phyloP scores from a whole-genome alignment of 2,797 vertebrate genomes.

The Tolypeutes matacus region DNA sequence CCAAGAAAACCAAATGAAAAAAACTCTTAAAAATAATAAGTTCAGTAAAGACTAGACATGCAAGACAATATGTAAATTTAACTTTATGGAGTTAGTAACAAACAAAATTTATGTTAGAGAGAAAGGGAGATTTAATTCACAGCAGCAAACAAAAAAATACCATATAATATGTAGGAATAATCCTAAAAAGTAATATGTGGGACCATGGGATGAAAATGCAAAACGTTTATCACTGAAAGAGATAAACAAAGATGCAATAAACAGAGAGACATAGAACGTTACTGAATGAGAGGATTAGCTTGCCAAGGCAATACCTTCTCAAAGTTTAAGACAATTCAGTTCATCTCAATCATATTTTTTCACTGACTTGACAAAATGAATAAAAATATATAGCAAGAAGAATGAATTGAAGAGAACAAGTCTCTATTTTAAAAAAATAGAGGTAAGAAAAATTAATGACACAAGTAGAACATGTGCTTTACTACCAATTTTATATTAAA shows the following conservation, averaged over 20 bases:
- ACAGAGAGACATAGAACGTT: not conserved
- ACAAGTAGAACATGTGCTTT: not conserved
- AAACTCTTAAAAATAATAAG: not conserved
- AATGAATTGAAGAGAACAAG: not conserved
- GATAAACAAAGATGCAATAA: not conserved
- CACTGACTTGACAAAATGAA: slow-evolving; percentile 32
- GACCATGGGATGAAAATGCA: not conserved
- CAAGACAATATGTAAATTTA: not conserved
- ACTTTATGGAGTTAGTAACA: not conserved
- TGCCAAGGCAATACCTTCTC: not conserved
- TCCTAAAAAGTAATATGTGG: not conserved
- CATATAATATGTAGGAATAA: not conserved
- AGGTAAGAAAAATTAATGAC: not conserved
- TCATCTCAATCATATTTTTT: slow-evolving; percentile 1
- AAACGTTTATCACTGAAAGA: not conserved
- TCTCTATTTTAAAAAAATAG: not conserved
- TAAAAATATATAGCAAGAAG: not conserved
- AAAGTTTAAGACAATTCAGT: slow-evolving; percentile 12
- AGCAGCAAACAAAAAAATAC: not conserved
- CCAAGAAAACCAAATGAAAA: not conserved
- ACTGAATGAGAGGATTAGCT: not conserved
- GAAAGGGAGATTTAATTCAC: not conserved
- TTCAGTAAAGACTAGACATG: not conserved
- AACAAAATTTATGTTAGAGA: not conserved
- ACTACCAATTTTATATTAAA: not conserved